Base-by-base conservation (phyloP, 2,797 vertebrate species). In the Ispidina lecontei region DNA sequence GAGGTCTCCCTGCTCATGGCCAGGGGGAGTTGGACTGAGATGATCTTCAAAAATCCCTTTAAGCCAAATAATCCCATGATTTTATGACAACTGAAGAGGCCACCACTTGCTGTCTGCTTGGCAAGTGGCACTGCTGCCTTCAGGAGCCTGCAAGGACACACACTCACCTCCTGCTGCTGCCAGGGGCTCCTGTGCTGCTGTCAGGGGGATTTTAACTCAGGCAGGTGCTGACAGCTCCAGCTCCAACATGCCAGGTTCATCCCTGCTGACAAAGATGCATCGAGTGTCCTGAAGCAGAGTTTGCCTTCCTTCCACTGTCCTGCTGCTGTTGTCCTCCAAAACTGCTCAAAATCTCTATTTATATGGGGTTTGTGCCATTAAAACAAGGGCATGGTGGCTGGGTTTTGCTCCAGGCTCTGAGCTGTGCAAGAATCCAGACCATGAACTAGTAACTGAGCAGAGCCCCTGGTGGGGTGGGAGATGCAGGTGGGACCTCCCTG, bases 381-480 rank as follows among this genome's bases (percentile, higher is more conserved):
- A 54, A 74, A 4, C 14, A 19, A n/a, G 4, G 22, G 35, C 31
- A 31, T 17, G 7, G 9, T 23, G 51, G 16, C 10, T 22, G 17
- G 22, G 33, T 19, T 58, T 65, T 26, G n/a, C 52, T 60, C 7
- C 33, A 55, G 47, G 7, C 7, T 22, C 68, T 20, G 39, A 55
- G 56, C 22, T 20, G 22, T 12, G n/a, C 6, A 13, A 60, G 52
- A 37, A 23, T 28, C 26, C 25, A 64, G 52, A 12, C 33, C 35
- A 26, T 1, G 33, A 69, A 14, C 14, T 14, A 5, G 26, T 21
- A 6, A 3, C 1, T 7, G 59, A 15, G 4, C 5, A 23, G 6
- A 31, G 7, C 23, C 31, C 35, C 31, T 10, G 18, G 3, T 0
- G 4, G 33, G 10, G 6, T 0, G 13, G 0, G 10, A 4, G 35